phyloP scores from a whole-genome alignment of 1,140 invertebrate species.

The Ceratitis capitata region DNA sequence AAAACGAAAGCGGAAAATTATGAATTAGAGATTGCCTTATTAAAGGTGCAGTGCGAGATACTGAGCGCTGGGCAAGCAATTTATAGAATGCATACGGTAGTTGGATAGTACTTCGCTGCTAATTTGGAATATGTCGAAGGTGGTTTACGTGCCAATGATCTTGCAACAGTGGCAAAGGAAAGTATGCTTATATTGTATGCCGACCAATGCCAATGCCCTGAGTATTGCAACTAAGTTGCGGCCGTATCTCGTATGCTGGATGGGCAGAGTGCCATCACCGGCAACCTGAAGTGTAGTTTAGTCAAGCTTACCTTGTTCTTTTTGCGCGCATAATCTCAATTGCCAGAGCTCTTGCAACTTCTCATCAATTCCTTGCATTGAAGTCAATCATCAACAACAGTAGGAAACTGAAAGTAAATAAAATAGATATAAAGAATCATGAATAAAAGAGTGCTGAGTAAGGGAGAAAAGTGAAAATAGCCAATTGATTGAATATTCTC shows the following conservation, averaged over 20 bases:
- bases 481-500: background rate
- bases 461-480: background rate
- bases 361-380: slow-evolving; percentile 17
- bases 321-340: slow-evolving; percentile 40
- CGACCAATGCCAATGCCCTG: background rate
- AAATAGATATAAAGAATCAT: background rate
- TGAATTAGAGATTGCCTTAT: background rate
- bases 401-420: background rate
- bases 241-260: background rate
- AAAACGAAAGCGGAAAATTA: background rate
- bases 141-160: background rate
- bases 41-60: background rate
- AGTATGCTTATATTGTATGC: background rate
- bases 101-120: background rate
- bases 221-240: background rate
- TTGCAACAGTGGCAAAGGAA: background rate
- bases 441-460: background rate
- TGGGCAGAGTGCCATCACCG: background rate
- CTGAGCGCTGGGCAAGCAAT: background rate
- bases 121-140: slow-evolving; percentile 1
- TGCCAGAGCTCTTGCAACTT: slow-evolving; percentile 15
- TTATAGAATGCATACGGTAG: slow-evolving; percentile 10
- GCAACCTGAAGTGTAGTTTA: background rate
- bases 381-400: slow-evolving; percentile 25
- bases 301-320: slow-evolving; percentile 22